These are phyloP conservation scores for Gobio gobio DNA, from an alignment of 2,113 vertebrate genomes.

Conservation along the genomic window DNA sequence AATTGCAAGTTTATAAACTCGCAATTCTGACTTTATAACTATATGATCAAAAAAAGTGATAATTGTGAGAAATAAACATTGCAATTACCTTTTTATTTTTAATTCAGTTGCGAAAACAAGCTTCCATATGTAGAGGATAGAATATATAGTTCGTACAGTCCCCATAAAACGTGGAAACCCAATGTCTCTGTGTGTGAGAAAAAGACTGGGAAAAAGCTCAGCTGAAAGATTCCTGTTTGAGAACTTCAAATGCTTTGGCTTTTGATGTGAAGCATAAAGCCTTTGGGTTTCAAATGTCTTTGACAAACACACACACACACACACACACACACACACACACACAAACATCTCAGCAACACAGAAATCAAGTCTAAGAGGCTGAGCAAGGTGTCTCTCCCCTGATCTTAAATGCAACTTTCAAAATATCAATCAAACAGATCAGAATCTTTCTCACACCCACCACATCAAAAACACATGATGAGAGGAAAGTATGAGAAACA, in stretches of 20 bases:
- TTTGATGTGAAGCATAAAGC: constrained; percentile 54
- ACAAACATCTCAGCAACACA: not conserved
- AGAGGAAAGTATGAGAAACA: constrained; percentile 34
- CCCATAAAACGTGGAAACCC: too few species aligned
- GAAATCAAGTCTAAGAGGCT: constrained; percentile 38
- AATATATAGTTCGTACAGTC: too few species aligned
- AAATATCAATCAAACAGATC: constrained; percentile 69
- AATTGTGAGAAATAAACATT: too few species aligned
- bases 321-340: too few species aligned
- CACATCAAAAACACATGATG: constrained; percentile 59
- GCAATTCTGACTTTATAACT: too few species aligned
- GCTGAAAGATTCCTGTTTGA: constrained; percentile 46
- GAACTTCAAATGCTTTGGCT: constrained; percentile 52
- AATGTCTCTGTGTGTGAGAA: not conserved
- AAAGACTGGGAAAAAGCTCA: not conserved
- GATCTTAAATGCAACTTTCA: constrained; percentile 60
- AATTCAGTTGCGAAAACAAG: too few species aligned
- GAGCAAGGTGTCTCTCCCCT: constrained; percentile 41
- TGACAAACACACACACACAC: constrained; percentile 6
- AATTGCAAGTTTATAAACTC: too few species aligned
- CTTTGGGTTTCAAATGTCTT: constrained; percentile 48
- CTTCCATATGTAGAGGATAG: too few species aligned
- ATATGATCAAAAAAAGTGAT: too few species aligned
- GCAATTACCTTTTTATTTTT: too few species aligned
- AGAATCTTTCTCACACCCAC: constrained; percentile 58